These are phyloP conservation scores for Syncerus caffer DNA, from an alignment of 2,797 vertebrate genomes.

Conservation along the genomic window DNA sequence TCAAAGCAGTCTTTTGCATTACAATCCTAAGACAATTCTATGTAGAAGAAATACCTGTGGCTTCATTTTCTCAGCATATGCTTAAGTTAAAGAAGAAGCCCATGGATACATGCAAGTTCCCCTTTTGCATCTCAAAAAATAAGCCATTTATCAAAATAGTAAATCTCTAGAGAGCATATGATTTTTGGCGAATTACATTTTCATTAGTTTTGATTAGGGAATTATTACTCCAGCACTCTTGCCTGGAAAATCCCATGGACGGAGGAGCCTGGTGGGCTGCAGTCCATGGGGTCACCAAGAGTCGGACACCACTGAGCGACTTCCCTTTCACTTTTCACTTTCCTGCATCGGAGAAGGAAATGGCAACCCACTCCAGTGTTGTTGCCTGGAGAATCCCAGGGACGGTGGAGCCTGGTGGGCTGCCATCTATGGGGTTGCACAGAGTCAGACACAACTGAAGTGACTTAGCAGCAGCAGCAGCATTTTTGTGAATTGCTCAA, in stretches of 20 bases:
- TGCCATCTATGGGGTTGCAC: too few species aligned
- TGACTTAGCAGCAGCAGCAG: too few species aligned
- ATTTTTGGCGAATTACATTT: not conserved
- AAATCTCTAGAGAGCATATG: not conserved
- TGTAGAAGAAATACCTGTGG: not conserved
- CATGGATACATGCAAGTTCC: not conserved
- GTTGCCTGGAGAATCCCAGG: too few species aligned
- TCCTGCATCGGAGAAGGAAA: too few species aligned
- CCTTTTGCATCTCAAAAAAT: not conserved
- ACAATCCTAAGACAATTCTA: not conserved
- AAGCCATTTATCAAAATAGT: slow-evolving; percentile 8
- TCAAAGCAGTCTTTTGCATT: not conserved
- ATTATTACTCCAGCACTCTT: not conserved
- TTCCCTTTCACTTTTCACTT: too few species aligned
- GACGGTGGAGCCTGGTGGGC: too few species aligned
- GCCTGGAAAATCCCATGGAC: too few species aligned
- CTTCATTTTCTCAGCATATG: slow-evolving; percentile 42
- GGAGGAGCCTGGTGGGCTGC: too few species aligned
- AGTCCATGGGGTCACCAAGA: too few species aligned
- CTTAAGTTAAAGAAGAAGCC: not conserved
- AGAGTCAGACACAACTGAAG: too few species aligned
- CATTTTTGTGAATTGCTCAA: not conserved
- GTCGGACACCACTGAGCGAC: too few species aligned
- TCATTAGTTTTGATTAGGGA: not conserved
- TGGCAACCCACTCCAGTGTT: too few species aligned